Conservation (phyloP, 92 coral and sea anemone genomes). For the Meandrina meandrites region DNA sequence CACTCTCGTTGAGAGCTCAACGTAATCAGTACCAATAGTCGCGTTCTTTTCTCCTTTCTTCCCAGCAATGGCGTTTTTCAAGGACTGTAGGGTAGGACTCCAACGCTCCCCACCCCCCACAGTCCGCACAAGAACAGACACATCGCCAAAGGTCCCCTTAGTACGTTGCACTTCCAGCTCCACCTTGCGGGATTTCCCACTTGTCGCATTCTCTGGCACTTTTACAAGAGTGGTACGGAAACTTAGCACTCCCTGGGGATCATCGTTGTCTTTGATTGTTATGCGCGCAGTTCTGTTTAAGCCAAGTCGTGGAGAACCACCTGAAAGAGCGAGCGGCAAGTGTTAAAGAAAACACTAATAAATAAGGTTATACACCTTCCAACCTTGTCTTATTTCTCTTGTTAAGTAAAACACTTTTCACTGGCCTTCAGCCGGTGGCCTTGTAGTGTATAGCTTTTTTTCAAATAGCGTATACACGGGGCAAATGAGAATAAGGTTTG, state of each 20-base stretch:
- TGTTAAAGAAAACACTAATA: neutral
- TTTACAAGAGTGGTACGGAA: conserved; percentile 62
- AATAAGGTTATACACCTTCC: no score
- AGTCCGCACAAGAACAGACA: conserved; percentile 85
- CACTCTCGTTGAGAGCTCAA: conserved; percentile 52
- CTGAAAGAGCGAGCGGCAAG: conserved; percentile 42
- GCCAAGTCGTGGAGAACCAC: conserved; percentile 79
- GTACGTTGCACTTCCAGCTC: conserved; percentile 78
- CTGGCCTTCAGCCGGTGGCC: no score
- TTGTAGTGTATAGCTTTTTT: no score
- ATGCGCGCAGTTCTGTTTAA: conserved; percentile 62
- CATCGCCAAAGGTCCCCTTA: conserved; percentile 88
- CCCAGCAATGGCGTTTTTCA: conserved; percentile 56
- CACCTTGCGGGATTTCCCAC: conserved; percentile 66
- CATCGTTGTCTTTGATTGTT: conserved; percentile 88
- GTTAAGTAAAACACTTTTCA: no score
- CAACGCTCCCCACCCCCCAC: conserved; percentile 96
- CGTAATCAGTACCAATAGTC: conserved; percentile 75
- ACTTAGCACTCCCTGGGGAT: conserved; percentile 82
- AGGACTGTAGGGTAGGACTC: conserved; percentile 66
- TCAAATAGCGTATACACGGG: no score
- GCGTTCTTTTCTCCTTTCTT: conserved; percentile 72
- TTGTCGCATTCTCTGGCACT: conserved; percentile 77
- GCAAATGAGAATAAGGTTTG: no score
- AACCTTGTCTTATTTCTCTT: no score